Conservation (phyloP, 1,140 invertebrate genomes). For the Drosophila lowei region DNA sequence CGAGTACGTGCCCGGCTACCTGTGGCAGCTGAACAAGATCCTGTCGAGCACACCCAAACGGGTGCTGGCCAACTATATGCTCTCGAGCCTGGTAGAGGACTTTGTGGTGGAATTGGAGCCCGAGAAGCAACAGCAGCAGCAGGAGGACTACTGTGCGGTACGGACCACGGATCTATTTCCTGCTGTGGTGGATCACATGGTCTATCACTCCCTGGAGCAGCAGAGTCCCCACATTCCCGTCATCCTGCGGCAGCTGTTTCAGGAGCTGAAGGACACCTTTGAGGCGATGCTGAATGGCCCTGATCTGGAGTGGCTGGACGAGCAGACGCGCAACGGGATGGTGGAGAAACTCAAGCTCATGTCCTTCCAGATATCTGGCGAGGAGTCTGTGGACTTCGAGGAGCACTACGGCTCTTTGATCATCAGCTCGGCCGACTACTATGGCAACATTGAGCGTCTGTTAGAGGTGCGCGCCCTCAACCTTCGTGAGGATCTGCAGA, state of each 20-base stretch:
- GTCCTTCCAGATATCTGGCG: conserved; percentile 56
- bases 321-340: conserved; percentile 39
- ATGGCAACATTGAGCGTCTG: conserved; percentile 90
- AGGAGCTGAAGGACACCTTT: conserved; percentile 60
- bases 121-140: conserved; percentile 14
- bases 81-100: conserved; percentile 85
- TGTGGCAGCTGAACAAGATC: conserved; percentile 83
- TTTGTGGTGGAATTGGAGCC: conserved; percentile 37
- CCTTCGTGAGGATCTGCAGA: conserved; percentile 88
- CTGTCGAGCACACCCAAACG: conserved; percentile 82
- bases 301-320: conserved; percentile 50
- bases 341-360: conserved; percentile 65
- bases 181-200: conserved; percentile 64
- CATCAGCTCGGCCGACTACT: conserved; percentile 90
- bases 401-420: conserved; percentile 84
- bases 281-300: conserved; percentile 32
- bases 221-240: conserved; percentile 58
- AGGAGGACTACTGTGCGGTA: conserved; percentile 39
- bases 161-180: conserved; percentile 51
- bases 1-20: conserved; percentile 70
- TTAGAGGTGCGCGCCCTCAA: conserved; percentile 90
- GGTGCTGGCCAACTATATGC: conserved; percentile 87
- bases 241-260: conserved; percentile 52
- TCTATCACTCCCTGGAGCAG: conserved; percentile 43
- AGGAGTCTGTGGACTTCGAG: conserved; percentile 64